A percentile compares a stretch with the other conserved stretches of the same genome.
Evolutionary conservation across 2,888 invertebrate species (phyloP).

Genomic region (Sericinus montela): DNA sequence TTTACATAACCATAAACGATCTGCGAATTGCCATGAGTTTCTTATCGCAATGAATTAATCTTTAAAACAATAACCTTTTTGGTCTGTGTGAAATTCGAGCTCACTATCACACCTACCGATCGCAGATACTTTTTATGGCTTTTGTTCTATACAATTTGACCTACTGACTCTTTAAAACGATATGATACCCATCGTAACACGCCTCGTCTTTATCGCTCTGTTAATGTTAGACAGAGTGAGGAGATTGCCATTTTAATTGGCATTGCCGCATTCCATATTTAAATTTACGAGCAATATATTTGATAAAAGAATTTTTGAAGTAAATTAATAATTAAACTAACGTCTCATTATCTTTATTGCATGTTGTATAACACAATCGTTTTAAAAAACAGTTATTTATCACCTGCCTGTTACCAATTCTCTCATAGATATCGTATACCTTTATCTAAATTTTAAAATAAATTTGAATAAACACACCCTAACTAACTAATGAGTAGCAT

Average conservation of each 20-base stretch:
- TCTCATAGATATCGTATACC: no score
- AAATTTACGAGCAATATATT: constrained; percentile 4
- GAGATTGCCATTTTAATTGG: neutral
- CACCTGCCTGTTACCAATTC: no score
- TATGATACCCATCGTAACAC: neutral
- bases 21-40: constrained; percentile 20
- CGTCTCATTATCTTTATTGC: no score
- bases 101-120: constrained; percentile 32
- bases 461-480: no score
- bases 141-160: constrained; percentile 28
- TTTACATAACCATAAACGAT: constrained; percentile 34
- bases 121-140: constrained; percentile 32
- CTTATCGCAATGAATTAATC: constrained; percentile 36
- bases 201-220: neutral
- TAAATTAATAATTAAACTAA: constrained; percentile 1
- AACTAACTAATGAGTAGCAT: no score
- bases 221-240: neutral
- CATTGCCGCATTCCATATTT: constrained; percentile 3
- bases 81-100: constrained; percentile 39
- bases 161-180: constrained; percentile 19
- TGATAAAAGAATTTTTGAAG: neutral
- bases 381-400: no score
- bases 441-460: no score
- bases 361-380: no score
- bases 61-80: constrained; percentile 41